Percentiles rank a stretch among this genome's conserved stretches.
Conservation (phyloP, 2,888 invertebrate species). For the Lamellibrachia satsuma region DNA sequence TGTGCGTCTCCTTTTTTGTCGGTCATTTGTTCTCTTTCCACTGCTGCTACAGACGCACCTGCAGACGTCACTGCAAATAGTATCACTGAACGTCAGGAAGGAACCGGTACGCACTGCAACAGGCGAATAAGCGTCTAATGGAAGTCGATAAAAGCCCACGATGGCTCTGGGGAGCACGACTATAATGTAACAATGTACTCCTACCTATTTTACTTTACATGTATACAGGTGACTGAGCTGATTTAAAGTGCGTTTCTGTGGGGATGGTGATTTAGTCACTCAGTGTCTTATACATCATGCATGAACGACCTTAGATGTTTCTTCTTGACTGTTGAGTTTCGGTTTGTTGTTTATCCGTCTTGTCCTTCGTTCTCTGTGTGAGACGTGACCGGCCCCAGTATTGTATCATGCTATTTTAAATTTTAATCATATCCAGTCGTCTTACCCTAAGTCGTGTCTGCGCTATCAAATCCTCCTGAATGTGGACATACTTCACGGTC, state of each 20-base stretch:
- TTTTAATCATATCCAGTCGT: background rate
- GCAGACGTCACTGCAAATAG: background rate
- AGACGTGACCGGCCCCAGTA: background rate
- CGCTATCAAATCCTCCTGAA: background rate
- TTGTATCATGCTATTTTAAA: background rate
- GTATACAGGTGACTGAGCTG: background rate
- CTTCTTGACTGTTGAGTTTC: background rate
- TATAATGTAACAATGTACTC: background rate
- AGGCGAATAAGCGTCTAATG: background rate
- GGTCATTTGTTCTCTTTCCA: background rate
- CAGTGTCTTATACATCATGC: background rate
- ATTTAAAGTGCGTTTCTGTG: no score
- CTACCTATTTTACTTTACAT: background rate
- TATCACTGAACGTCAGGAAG: background rate
- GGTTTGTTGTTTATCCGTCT: background rate
- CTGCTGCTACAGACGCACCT: background rate
- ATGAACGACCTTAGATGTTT: background rate
- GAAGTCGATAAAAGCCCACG: background rate
- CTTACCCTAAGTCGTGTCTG: background rate
- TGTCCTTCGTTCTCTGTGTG: background rate
- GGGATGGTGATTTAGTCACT: background rate
- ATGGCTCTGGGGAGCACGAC: background rate
- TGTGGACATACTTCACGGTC: background rate
- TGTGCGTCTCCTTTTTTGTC: background rate
- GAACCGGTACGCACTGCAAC: background rate